These are phyloP conservation scores for Puffinus mauretanicus DNA, from an alignment of 2,113 vertebrate species.

Conservation along the genomic window DNA sequence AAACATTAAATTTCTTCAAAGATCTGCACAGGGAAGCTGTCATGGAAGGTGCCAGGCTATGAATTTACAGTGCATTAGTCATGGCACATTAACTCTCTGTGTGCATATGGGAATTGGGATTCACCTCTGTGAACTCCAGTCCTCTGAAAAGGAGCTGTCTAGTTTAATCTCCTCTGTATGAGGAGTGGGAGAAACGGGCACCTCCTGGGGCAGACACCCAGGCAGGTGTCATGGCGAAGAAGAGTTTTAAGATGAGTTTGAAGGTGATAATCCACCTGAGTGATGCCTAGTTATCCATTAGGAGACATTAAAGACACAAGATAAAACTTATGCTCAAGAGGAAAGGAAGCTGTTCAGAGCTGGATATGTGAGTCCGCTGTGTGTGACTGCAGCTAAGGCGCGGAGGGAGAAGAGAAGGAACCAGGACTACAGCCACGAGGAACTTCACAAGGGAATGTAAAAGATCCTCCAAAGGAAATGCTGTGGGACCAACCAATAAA, in stretches of 20 bases:
- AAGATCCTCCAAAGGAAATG: background rate
- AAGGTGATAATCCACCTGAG: background rate
- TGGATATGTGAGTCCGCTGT: background rate
- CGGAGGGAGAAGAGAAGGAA: background rate
- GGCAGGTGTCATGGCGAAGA: background rate
- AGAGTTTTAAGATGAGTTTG: background rate
- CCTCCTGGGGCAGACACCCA: background rate
- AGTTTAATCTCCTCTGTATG: accelerated
- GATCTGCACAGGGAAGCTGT: background rate
- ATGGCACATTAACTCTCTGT: background rate
- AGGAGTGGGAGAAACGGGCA: background rate
- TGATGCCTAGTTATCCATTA: background rate
- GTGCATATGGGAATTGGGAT: background rate
- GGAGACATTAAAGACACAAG: background rate
- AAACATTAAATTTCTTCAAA: background rate
- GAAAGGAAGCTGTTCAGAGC: background rate
- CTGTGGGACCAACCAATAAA: background rate
- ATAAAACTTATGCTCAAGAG: background rate
- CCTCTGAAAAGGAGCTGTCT: background rate
- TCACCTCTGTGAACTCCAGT: background rate
- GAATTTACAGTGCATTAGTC: background rate
- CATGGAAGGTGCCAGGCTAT: background rate
- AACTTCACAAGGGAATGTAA: background rate
- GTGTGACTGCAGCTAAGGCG: background rate
- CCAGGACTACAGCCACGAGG: background rate